These are phyloP conservation scores for Thymallus thymallus DNA, from an alignment of 2,113 vertebrate species.

Conservation along the genomic window DNA sequence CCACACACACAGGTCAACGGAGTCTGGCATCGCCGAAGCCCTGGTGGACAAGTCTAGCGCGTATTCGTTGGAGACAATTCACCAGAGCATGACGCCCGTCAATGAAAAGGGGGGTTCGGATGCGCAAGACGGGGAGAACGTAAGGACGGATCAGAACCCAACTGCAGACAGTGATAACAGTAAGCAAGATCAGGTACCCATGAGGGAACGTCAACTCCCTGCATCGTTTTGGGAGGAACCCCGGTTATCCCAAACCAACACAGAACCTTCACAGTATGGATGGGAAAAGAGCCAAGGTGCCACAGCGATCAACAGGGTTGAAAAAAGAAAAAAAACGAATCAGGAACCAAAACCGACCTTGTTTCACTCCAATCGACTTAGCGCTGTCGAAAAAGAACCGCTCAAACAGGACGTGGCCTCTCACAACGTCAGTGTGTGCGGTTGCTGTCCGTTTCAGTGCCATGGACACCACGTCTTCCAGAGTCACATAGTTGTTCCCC, in stretches of 20 bases:
- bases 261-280: constrained; percentile 55
- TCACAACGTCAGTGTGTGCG: constrained; percentile 76
- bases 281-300: constrained; percentile 50
- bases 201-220: constrained; percentile 94
- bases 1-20: constrained; percentile 70
- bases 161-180: constrained; percentile 60
- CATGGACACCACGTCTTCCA: constrained; percentile 81
- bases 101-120: constrained; percentile 57
- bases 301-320: constrained; percentile 61
- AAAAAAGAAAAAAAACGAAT: constrained; percentile 72
- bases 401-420: constrained; percentile 70
- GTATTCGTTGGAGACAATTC: constrained; percentile 34
- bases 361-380: constrained; percentile 43
- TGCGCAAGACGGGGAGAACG: constrained; percentile 45
- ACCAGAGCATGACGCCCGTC: constrained; percentile 30
- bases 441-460: constrained; percentile 87
- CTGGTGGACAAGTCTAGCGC: constrained; percentile 55
- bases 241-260: constrained; percentile 67
- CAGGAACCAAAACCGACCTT: constrained; percentile 48
- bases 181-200: constrained; percentile 85
- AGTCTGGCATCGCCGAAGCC: constrained; percentile 65
- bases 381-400: constrained; percentile 69
- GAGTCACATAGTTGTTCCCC: constrained; percentile 73
- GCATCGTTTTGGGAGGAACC: constrained; percentile 98
- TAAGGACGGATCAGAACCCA: constrained; percentile 29